Evolutionary conservation across 2,113 vertebrate species (phyloP).

Genomic region (Clarias magur): DNA sequence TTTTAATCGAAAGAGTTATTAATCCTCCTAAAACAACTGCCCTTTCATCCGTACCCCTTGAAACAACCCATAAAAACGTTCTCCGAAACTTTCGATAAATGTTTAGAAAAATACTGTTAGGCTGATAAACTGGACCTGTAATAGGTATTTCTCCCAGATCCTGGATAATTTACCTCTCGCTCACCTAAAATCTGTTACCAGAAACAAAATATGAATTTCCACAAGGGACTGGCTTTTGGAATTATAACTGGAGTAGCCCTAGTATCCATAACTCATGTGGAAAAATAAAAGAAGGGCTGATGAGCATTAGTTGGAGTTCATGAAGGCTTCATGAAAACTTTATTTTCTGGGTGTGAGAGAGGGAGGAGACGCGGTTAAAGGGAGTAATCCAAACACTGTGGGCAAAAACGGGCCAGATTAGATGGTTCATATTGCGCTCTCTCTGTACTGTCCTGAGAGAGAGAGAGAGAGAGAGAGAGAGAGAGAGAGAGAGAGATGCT

Average conservation of each 20-base stretch:
- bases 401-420: conserved; percentile 70
- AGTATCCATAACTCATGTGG: conserved; percentile 25
- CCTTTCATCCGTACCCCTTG: conserved; percentile 34
- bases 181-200: conserved; percentile 41
- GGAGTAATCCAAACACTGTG: conserved; percentile 70
- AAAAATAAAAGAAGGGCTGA: conserved; percentile 29
- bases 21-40: conserved; percentile 40
- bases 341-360: conserved; percentile 59
- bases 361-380: conserved; percentile 76
- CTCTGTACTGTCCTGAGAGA: conserved; percentile 67
- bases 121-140: conserved; percentile 40
- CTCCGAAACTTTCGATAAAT: conserved; percentile 23
- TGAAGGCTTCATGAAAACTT: conserved; percentile 36
- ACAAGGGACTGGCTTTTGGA: conserved; percentile 17
- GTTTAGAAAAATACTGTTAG: conserved; percentile 40
- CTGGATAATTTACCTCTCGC: conserved; percentile 35
- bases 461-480: conserved; percentile 58
- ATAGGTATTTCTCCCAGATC: conserved; percentile 12
- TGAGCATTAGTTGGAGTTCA: conserved; percentile 36
- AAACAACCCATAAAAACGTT: conserved; percentile 48
- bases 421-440: conserved; percentile 69
- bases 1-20: conserved; percentile 51
- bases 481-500: conserved; percentile 59
- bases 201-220: conserved; percentile 38
- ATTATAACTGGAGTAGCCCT: conserved; percentile 29